Evolutionary conservation across 2,888 invertebrate genomes (phyloP).

Genomic region (Pemphredon lugubris): DNA sequence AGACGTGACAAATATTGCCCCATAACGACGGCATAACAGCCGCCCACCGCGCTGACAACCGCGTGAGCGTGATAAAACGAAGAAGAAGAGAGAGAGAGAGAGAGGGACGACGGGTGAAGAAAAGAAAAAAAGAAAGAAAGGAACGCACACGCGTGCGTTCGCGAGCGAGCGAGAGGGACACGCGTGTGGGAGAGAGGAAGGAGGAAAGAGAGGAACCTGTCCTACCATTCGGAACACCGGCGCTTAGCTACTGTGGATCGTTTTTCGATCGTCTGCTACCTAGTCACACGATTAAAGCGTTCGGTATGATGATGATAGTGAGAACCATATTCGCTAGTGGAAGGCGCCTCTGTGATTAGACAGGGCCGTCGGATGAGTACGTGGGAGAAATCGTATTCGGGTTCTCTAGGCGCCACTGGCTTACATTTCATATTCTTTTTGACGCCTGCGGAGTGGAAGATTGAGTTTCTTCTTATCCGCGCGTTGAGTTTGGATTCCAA

Average conservation of each 20-base stretch:
- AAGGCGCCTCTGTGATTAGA: slow-evolving; percentile 9
- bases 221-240: slow-evolving; percentile 55
- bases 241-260: slow-evolving; percentile 43
- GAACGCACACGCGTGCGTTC: slow-evolving; percentile 28
- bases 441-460: too few species aligned
- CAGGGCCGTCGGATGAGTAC: too few species aligned
- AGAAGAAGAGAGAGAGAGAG: neutral
- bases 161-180: slow-evolving; percentile 8
- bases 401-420: slow-evolving; percentile 9
- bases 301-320: slow-evolving; percentile 7
- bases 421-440: too few species aligned
- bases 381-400: slow-evolving; percentile 23
- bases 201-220: slow-evolving; percentile 64
- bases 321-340: slow-evolving; percentile 19
- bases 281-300: neutral
- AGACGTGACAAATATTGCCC: slow-evolving; percentile 79
- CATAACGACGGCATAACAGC: slow-evolving; percentile 69
- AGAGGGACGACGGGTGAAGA: neutral
- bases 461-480: too few species aligned
- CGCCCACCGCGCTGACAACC: slow-evolving; percentile 66
- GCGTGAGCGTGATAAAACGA: slow-evolving; percentile 45
- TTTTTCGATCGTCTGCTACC: slow-evolving; percentile 37
- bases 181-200: neutral
- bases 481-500: too few species aligned
- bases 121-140: slow-evolving; percentile 11